Percentiles rank a stretch among this genome's conserved stretches.
phyloP scores from a whole-genome alignment of 1,140 invertebrate genomes.

The Berghia stephanieae region DNA sequence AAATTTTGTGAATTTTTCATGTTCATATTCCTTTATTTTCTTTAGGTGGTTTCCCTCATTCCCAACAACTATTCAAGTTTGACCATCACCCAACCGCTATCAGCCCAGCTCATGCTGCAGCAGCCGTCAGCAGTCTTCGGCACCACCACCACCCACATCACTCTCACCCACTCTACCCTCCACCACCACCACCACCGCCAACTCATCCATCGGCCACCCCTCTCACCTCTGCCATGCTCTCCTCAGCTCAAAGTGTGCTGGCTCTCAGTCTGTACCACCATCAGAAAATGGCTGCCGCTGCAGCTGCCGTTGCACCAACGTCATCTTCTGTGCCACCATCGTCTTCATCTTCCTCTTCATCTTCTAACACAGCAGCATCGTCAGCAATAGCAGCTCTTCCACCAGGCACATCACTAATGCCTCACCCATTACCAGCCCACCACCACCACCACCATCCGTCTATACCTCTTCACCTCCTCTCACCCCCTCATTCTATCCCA shows the following conservation, averaged over 20 bases:
- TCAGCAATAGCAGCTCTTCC: too few species aligned
- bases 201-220: constrained; percentile 24
- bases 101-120: constrained; percentile 31
- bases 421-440: constrained; percentile 17
- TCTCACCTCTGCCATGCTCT: constrained; percentile 28
- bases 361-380: too few species aligned
- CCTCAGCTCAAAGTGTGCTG: background rate
- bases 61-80: constrained; percentile 29
- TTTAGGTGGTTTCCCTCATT: constrained; percentile 28
- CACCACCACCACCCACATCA: too few species aligned
- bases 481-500: constrained; percentile 17
- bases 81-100: too few species aligned
- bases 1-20: too few species aligned
- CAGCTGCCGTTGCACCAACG: background rate
- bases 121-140: constrained; percentile 28
- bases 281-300: constrained; percentile 18
- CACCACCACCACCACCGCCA: too few species aligned
- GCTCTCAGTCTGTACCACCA: constrained; percentile 17
- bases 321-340: constrained; percentile 30
- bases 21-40: too few species aligned
- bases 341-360: too few species aligned
- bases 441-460: constrained; percentile 28
- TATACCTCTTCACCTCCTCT: constrained; percentile 29
- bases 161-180: too few species aligned
- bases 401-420: too few species aligned